Percentiles rank a stretch among this genome's conserved stretches.
Evolutionary conservation across 2,113 vertebrate genomes (phyloP).

Genomic region (Ondatra zibethicus): DNA sequence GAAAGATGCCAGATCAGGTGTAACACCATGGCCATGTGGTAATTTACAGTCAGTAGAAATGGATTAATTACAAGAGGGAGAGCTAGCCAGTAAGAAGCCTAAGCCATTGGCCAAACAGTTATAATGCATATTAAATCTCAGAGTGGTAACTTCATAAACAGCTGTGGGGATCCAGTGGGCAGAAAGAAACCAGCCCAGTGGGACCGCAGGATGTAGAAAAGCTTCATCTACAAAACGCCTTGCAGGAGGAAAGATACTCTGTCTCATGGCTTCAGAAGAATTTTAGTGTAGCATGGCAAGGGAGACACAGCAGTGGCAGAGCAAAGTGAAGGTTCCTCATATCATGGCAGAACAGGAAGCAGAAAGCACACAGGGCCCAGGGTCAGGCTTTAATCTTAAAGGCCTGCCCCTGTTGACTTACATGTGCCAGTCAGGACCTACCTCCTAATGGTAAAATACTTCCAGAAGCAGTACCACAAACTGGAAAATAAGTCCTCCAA

Average conservation of each 20-base stretch:
- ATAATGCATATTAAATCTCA: too few relatives aligned
- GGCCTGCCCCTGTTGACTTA: neutral
- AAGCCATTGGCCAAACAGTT: too few relatives aligned
- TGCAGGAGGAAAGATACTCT: neutral
- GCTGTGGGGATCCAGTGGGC: too few relatives aligned
- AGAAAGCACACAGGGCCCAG: neutral
- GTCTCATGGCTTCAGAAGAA: neutral
- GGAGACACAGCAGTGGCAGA: neutral
- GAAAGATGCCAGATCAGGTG: too few relatives aligned
- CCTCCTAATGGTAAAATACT: neutral
- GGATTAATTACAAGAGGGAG: too few relatives aligned
- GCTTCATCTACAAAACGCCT: too few relatives aligned
- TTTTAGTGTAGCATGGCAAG: neutral
- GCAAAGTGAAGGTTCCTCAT: neutral
- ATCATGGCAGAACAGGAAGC: neutral
- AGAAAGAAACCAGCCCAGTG: too few relatives aligned
- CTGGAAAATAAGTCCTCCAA: neutral
- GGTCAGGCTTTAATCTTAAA: neutral
- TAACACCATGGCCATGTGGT: too few relatives aligned
- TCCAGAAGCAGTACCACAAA: neutral
- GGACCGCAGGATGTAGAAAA: neutral
- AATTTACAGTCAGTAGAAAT: too few relatives aligned
- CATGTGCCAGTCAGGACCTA: neutral
- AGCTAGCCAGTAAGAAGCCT: too few relatives aligned
- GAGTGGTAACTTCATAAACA: too few relatives aligned